Evolutionary conservation across 2,113 vertebrate species (phyloP).

Genomic region (Tautogolabrus adspersus): DNA sequence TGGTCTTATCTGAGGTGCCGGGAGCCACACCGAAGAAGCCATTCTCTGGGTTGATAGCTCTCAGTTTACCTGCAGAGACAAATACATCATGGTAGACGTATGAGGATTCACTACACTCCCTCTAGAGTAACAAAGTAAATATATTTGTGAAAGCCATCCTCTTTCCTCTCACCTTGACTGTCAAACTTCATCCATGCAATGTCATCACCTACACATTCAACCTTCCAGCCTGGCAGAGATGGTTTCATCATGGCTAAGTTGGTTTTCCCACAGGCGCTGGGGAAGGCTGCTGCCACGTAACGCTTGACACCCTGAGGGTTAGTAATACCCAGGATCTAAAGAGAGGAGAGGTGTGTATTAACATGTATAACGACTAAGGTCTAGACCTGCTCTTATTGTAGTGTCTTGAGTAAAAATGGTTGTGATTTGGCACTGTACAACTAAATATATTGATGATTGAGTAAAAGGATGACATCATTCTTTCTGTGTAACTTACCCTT

Average conservation of each 20-base stretch:
- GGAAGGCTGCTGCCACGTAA: constrained; percentile 95
- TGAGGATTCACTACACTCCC: not conserved
- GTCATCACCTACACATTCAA: constrained; percentile 97
- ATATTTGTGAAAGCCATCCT: not conserved
- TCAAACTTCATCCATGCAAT: constrained; percentile 99
- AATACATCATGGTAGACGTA: not conserved
- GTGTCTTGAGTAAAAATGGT: no score
- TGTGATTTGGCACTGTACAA: no score
- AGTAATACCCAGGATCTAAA: constrained; percentile 94
- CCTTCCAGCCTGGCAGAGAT: constrained; percentile 92
- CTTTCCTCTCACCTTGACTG: constrained; percentile 85
- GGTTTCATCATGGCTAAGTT: constrained; percentile 99
- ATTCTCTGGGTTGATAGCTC: constrained; percentile 98
- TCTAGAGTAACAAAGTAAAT: not conserved
- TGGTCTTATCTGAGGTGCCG: constrained; percentile 95
- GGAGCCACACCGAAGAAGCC: constrained; percentile 98
- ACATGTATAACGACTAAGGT: no score
- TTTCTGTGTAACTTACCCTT: no score
- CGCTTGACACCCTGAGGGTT: constrained; percentile 94
- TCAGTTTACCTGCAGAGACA: constrained; percentile 88
- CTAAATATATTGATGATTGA: no score
- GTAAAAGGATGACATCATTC: no score
- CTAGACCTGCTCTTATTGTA: no score
- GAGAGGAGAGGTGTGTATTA: not conserved
- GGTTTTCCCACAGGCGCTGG: constrained; percentile 98